Evolutionary conservation across 1,140 invertebrate species (phyloP), one percentile per base, ranked within the genome.

Genomic region (Chionoecetes opilio): DNA sequence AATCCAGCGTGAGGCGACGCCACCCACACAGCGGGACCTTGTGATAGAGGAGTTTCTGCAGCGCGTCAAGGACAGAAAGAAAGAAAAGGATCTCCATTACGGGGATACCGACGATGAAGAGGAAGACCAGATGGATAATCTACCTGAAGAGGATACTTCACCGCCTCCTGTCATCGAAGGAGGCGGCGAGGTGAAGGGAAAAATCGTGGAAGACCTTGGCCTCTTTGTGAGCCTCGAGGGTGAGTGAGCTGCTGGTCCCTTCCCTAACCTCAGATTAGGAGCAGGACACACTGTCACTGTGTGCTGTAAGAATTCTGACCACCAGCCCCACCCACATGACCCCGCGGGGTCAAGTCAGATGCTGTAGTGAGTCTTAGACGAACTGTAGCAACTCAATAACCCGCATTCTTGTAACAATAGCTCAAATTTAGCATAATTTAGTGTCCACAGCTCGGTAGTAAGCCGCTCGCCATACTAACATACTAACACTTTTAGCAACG

Each of bases 1-100:
- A 86, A 35, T 94, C 5, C 90, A 94, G 26, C 53, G 93, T 41
- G 95, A 95, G 82, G 53, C 94, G 14, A 95, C 96, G 46, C 96
- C 95, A 26, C 96, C 96, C 31, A 96, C 96, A 8, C 96, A 95
- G 91, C 53, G 96, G 32, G 96, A 96, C 31, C 85, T 96, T 31
- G 96, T 96, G 38, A 95, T 96, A 8, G 92, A 95, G 46, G 96
- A 96, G 89, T 96, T 96, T 92, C 93, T 96, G n/a, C 91, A 96
- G 34, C 93, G 95, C 17, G 96, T 96, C 29, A 95, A 96, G 75
- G 91, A 96, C 53, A 95, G 96, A 3, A 96, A 96, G 75, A 95
- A 95, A 41, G 96, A 96, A 75, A 96, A 95, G 63, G 92, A 96
- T 63, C 90, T 96, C 5, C 96, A 96, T 84, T 96, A 94, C 75